Conservation (phyloP, 2,888 invertebrate genomes). For the Pristionchus japonicus region DNA sequence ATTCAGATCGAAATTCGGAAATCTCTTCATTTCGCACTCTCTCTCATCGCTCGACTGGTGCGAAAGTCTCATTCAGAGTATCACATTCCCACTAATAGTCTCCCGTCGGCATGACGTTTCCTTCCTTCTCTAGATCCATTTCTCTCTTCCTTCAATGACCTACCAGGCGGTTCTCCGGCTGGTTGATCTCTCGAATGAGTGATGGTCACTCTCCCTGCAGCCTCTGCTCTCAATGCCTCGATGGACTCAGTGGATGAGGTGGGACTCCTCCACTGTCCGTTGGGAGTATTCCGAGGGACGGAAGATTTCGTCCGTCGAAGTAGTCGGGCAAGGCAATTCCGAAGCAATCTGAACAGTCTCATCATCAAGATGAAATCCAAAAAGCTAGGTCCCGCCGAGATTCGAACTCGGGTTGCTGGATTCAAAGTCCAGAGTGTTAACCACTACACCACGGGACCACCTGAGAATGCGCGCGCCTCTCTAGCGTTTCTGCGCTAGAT, state of each 20-base stretch:
- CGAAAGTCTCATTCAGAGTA: too few species aligned
- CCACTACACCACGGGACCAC: conserved; percentile 42
- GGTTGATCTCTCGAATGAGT: conserved; percentile 12
- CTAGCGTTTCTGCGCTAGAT: background rate
- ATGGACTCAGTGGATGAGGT: conserved; percentile 23
- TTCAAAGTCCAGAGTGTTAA: conserved; percentile 48
- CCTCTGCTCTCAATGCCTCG: background rate
- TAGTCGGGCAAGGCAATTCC: background rate
- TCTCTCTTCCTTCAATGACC: background rate
- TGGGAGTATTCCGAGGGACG: background rate
- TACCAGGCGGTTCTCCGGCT: background rate
- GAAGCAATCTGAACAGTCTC: conserved; percentile 19
- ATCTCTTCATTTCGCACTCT: too few species aligned
- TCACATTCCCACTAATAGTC: background rate
- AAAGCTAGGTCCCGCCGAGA: conserved; percentile 43
- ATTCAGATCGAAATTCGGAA: too few species aligned
- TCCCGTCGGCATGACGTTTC: background rate
- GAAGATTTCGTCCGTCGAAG: background rate
- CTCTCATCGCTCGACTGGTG: too few species aligned
- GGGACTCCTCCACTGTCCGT: background rate
- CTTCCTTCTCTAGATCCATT: background rate
- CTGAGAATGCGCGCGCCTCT: background rate
- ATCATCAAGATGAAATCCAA: background rate
- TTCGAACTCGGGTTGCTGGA: conserved; percentile 48
- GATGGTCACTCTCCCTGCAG: background rate